Conservation (phyloP, 2,797 vertebrate species). For the Acanthurus tractus region DNA sequence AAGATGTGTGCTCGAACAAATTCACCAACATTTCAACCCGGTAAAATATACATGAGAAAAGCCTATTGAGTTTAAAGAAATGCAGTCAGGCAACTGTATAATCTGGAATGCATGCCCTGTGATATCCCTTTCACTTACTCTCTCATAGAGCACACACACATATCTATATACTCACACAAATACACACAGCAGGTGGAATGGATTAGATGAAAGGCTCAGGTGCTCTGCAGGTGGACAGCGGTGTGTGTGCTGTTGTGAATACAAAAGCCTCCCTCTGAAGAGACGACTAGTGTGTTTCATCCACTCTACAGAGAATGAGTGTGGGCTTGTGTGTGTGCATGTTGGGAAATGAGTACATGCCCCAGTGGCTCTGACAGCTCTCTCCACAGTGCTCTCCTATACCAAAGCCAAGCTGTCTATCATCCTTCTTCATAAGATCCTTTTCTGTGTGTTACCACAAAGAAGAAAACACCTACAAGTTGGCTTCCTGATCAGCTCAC, state of each 20-base stretch:
- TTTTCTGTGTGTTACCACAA: conserved; percentile 19
- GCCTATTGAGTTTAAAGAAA: not conserved
- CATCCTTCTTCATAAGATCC: conserved; percentile 29
- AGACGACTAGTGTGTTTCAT: conserved; percentile 37
- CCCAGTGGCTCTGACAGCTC: conserved; percentile 53
- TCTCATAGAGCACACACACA: not conserved
- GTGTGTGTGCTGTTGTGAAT: conserved; percentile 41
- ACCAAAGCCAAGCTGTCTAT: conserved; percentile 49
- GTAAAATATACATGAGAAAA: not conserved
- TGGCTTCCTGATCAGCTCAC: conserved; percentile 11
- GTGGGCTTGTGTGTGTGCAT: not conserved
- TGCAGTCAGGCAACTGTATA: not conserved
- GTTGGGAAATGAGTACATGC: conserved; percentile 41
- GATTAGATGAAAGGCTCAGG: conserved; percentile 63
- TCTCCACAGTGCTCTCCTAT: conserved; percentile 32
- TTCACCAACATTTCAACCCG: not conserved
- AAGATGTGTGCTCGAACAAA: no score
- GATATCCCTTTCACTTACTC: conserved; percentile 25
- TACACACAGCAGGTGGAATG: conserved; percentile 46
- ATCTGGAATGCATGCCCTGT: conserved; percentile 2
- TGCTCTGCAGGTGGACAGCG: conserved; percentile 55
- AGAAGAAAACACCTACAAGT: not conserved
- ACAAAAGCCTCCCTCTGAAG: conserved; percentile 41
- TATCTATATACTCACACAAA: not conserved
- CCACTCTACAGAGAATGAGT: conserved; percentile 4